Percentiles rank a stretch among this genome's conserved stretches.
Conservation (phyloP, 2,113 vertebrate genomes). For the Elephantulus edwardii region DNA sequence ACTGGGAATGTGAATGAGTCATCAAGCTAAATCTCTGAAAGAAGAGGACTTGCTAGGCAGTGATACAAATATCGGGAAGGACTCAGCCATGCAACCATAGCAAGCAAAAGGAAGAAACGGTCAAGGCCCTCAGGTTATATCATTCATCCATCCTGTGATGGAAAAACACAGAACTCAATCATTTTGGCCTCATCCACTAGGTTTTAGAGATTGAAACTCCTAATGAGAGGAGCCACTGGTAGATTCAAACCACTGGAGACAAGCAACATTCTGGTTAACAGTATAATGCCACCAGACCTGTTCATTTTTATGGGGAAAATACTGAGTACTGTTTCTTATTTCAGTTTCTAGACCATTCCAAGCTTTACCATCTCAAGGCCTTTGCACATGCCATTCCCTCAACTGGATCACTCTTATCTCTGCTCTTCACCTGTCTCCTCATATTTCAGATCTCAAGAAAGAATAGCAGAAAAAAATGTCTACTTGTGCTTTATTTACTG, state of each 20-base stretch:
- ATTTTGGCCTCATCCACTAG: too few species aligned
- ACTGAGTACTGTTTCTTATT: not conserved
- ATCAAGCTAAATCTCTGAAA: not conserved
- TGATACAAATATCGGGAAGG: not conserved
- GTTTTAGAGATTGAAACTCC: too few species aligned
- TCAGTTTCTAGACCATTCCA: not conserved
- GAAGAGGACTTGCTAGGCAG: not conserved
- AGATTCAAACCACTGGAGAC: too few species aligned
- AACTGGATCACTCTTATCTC: not conserved
- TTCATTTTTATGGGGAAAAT: not conserved
- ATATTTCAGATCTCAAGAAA: not conserved
- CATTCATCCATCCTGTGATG: not conserved
- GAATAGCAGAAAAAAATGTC: too few species aligned
- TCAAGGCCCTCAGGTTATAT: not conserved
- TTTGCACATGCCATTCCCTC: not conserved
- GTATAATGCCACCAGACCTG: too few species aligned
- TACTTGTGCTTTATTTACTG: too few species aligned
- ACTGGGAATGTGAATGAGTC: not conserved
- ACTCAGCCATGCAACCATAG: not conserved
- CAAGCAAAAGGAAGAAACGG: not conserved
- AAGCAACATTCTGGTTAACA: too few species aligned
- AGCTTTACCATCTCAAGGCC: not conserved
- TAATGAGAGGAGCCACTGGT: too few species aligned
- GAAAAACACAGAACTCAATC: not conserved
- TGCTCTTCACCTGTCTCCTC: not conserved